Evolutionary conservation across 2,113 vertebrate species (phyloP).

Genomic region (Misgurnus anguillicaudatus): DNA sequence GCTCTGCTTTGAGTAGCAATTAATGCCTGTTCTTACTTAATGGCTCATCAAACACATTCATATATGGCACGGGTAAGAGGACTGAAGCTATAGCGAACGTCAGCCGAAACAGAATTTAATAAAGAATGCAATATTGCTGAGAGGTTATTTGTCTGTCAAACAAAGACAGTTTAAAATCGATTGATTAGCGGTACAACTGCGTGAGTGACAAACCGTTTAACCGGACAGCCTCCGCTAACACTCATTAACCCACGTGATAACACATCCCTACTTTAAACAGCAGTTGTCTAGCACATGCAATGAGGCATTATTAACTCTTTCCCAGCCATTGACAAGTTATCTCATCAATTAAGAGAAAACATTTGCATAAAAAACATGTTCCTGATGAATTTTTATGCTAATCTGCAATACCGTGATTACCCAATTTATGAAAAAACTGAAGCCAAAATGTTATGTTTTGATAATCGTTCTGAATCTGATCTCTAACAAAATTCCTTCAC

Average conservation of each 20-base stretch:
- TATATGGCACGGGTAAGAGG: constrained; percentile 61
- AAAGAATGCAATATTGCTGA: not conserved
- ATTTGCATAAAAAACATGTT: no score
- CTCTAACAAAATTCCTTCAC: no score
- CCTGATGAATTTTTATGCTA: no score
- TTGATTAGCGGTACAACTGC: constrained; percentile 10
- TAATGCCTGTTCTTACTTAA: constrained; percentile 77
- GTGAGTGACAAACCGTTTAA: constrained; percentile 1
- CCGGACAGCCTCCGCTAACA: not conserved
- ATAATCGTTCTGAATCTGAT: no score
- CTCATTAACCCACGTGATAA: constrained; percentile 7
- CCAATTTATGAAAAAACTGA: no score
- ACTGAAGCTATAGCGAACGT: constrained; percentile 29
- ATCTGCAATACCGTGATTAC: no score
- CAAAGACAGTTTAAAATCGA: constrained; percentile 11
- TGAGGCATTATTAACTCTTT: constrained; percentile 2
- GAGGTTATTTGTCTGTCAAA: constrained; percentile 39
- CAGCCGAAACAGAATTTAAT: not conserved
- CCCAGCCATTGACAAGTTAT: no score
- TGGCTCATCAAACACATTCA: constrained; percentile 77
- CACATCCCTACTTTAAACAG: not conserved
- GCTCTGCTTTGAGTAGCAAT: constrained; percentile 75
- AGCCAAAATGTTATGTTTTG: no score
- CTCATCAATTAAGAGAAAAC: no score
- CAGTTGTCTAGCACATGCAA: constrained; percentile 10